Conservation (phyloP, 2,113 vertebrate genomes). For the Brachionichthys hirsutus region DNA sequence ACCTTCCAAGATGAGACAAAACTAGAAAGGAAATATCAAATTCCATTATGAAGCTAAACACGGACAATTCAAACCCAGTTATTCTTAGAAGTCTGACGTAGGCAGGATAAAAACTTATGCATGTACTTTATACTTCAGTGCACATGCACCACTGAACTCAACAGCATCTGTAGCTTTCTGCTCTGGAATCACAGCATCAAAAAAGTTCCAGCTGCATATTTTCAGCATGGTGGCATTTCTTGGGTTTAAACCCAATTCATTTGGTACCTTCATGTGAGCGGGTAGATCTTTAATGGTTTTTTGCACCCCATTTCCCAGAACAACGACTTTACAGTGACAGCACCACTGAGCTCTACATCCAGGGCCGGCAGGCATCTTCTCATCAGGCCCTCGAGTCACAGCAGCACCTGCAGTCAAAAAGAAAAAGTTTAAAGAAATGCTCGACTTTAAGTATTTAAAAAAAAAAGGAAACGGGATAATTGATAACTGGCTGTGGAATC, state of each 20-base stretch:
- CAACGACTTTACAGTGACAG: constrained; percentile 93
- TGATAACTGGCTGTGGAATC: too few relatives aligned
- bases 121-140: too few relatives aligned
- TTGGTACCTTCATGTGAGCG: constrained; percentile 73
- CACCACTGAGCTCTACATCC: constrained; percentile 89
- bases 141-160: too few relatives aligned
- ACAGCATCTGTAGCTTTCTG: too few relatives aligned
- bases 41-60: too few relatives aligned
- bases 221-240: not conserved
- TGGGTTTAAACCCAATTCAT: not conserved
- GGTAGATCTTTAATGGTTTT: constrained; percentile 85
- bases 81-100: too few relatives aligned
- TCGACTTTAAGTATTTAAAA: constrained; percentile 6
- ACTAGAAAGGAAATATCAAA: too few relatives aligned
- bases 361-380: constrained; percentile 66
- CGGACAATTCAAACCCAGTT: too few relatives aligned
- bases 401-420: constrained; percentile 71
- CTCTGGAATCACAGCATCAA: too few relatives aligned
- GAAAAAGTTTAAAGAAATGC: not conserved
- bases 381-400: constrained; percentile 76
- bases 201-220: too few relatives aligned
- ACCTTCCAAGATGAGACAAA: too few relatives aligned
- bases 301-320: constrained; percentile 90
- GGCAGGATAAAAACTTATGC: too few relatives aligned
- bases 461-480: not conserved